These are phyloP conservation scores for Heliocidaris tuberculata DNA, from an alignment of 35 echinoderm and acorn worm species.

Conservation along the genomic window DNA sequence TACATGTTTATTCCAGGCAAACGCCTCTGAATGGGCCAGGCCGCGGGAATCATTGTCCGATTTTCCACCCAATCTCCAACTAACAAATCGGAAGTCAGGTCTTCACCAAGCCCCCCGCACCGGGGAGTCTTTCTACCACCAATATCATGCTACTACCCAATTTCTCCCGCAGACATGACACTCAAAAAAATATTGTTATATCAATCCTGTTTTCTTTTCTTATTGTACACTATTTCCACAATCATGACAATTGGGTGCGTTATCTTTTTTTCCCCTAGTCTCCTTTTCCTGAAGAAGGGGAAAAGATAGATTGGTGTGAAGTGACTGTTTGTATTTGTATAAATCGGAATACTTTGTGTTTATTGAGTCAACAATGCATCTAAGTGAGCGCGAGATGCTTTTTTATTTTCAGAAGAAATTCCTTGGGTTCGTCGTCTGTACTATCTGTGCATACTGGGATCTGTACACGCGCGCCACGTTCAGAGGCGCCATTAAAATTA, in stretches of 20 bases:
- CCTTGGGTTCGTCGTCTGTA: not conserved
- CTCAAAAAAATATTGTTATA: not conserved
- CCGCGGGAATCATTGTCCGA: not conserved
- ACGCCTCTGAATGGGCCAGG: not conserved
- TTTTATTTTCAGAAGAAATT: slow-evolving; percentile 6
- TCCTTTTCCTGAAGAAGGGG: not conserved
- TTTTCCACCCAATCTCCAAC: slow-evolving; percentile 37
- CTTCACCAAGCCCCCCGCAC: not conserved
- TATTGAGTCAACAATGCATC: slow-evolving; percentile 19
- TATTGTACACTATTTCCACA: not conserved
- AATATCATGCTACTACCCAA: not conserved
- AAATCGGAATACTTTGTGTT: slow-evolving; percentile 50
- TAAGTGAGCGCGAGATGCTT: slow-evolving; percentile 19
- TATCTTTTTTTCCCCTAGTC: not conserved
- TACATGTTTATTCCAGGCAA: not conserved
- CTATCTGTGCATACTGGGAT: not conserved
- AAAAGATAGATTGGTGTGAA: slow-evolving; percentile 3
- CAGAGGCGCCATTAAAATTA: not conserved
- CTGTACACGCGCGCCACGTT: not conserved
- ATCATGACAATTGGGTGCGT: not conserved
- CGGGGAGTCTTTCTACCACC: slow-evolving; percentile 2
- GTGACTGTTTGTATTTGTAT: slow-evolving; percentile 46
- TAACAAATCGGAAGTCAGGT: slow-evolving; percentile 35
- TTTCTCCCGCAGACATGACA: not conserved
- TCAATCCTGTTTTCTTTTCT: not conserved